Percentiles rank a stretch among this genome's conserved stretches.
phyloP scores from a whole-genome alignment of 1,140 invertebrate genomes.

The Zaprionus taronus region DNA sequence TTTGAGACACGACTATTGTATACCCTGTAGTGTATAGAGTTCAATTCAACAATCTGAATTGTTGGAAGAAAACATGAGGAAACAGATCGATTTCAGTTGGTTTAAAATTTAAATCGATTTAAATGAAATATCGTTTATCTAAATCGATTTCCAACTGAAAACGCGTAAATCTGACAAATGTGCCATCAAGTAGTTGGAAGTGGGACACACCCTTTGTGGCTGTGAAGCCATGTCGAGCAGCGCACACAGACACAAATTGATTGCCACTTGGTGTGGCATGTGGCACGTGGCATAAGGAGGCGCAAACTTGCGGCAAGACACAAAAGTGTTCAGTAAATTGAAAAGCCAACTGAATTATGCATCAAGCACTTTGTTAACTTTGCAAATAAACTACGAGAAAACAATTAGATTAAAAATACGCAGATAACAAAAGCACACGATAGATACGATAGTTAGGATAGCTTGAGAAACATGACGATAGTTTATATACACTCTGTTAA shows the following conservation, averaged over 20 bases:
- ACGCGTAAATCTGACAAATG: too few relatives aligned
- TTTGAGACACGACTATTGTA: background rate
- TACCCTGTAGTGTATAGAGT: slow-evolving; percentile 10
- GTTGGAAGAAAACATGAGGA: too few relatives aligned
- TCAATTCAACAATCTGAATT: too few relatives aligned
- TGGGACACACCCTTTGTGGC: background rate
- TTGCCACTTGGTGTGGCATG: slow-evolving; percentile 19
- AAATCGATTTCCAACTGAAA: too few relatives aligned
- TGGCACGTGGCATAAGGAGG: slow-evolving; percentile 11
- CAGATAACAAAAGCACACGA: background rate
- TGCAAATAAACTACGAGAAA: background rate
- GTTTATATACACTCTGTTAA: background rate
- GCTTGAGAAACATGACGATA: background rate
- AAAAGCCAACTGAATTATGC: slow-evolving; percentile 20
- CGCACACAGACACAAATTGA: slow-evolving; percentile 17
- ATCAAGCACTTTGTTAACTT: background rate
- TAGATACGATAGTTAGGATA: background rate
- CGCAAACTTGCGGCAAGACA: slow-evolving; percentile 7
- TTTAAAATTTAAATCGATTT: background rate
- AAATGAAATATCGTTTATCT: too few relatives aligned
- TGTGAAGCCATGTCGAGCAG: slow-evolving; percentile 5
- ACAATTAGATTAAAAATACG: slow-evolving; percentile 6
- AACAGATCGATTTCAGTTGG: background rate
- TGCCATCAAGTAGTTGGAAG: background rate
- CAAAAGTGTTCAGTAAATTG: slow-evolving; percentile 14